A percentile compares a stretch with the other conserved stretches of the same genome.
phyloP scores from a whole-genome alignment of 2,113 vertebrate genomes.

The Nycticorax nycticorax region DNA sequence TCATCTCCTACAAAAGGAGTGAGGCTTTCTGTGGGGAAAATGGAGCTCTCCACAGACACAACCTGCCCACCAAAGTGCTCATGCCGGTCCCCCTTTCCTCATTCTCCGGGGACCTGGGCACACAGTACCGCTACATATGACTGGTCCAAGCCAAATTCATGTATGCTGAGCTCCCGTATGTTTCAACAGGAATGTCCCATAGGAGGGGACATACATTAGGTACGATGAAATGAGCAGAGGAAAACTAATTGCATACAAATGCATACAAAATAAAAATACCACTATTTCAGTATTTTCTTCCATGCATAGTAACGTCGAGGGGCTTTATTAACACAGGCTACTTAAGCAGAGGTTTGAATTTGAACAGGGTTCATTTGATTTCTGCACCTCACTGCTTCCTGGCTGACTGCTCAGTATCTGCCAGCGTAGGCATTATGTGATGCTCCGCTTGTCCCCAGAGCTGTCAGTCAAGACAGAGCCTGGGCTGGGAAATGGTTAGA shows the following conservation, averaged over 20 bases:
- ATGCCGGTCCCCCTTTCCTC: not conserved
- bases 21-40: not conserved
- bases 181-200: not conserved
- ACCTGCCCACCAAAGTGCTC: not conserved
- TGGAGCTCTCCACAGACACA: not conserved
- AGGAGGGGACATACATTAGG: not conserved
- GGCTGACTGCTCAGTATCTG: constrained; percentile 3
- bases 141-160: not conserved
- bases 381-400: not conserved
- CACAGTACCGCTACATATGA: too few relatives aligned
- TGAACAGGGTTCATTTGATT: not conserved
- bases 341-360: not conserved
- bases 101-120: not conserved
- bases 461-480: not conserved
- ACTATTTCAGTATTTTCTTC: not conserved
- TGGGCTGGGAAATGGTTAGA: not conserved
- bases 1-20: not conserved
- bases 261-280: not conserved
- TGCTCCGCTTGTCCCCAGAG: constrained; percentile 10
- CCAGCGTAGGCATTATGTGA: not conserved
- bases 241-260: not conserved
- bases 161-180: not conserved
- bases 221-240: not conserved
- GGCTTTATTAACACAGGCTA: not conserved
- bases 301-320: rapidly evolving